Percentiles rank a stretch among this genome's conserved stretches.
These are phyloP conservation scores for Pocillopora grandis DNA, from an alignment of 92 coral and sea anemone species.

Conservation along the genomic window DNA sequence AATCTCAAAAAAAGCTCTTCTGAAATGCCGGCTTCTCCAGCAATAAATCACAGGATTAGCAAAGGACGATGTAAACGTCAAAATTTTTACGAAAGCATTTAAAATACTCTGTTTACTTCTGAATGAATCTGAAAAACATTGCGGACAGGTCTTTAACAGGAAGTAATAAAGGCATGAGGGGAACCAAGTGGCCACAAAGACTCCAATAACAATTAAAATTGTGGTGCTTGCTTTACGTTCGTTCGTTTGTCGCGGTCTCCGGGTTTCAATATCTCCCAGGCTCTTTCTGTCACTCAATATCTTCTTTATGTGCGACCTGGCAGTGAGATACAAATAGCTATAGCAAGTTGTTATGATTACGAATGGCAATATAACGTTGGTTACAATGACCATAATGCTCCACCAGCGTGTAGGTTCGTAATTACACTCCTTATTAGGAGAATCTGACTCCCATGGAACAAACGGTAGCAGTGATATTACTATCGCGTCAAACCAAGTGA, in stretches of 20 bases:
- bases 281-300: conserved; percentile 40
- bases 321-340: conserved; percentile 69
- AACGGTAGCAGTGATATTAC: conserved; percentile 84
- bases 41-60: conserved; percentile 80
- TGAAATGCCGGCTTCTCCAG: conserved; percentile 72
- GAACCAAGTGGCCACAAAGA: conserved; percentile 89
- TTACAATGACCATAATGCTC: conserved; percentile 90
- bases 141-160: conserved; percentile 70
- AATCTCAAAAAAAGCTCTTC: conserved; percentile 63
- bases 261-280: neutral
- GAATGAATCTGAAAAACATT: conserved; percentile 70
- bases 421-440: conserved; percentile 53
- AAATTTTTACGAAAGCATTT: conserved; percentile 74
- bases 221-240: conserved; percentile 83
- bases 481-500: conserved; percentile 82
- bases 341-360: conserved; percentile 79
- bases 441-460: conserved; percentile 58
- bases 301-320: conserved; percentile 70
- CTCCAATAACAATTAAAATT: conserved; percentile 82
- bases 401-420: conserved; percentile 92
- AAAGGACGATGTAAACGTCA: conserved; percentile 79
- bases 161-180: conserved; percentile 95
- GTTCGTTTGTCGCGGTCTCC: conserved; percentile 36
- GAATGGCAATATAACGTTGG: conserved; percentile 88
- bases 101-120: conserved; percentile 60